Conservation (phyloP, 2,113 vertebrate genomes). For the Hymenochirus boettgeri region DNA sequence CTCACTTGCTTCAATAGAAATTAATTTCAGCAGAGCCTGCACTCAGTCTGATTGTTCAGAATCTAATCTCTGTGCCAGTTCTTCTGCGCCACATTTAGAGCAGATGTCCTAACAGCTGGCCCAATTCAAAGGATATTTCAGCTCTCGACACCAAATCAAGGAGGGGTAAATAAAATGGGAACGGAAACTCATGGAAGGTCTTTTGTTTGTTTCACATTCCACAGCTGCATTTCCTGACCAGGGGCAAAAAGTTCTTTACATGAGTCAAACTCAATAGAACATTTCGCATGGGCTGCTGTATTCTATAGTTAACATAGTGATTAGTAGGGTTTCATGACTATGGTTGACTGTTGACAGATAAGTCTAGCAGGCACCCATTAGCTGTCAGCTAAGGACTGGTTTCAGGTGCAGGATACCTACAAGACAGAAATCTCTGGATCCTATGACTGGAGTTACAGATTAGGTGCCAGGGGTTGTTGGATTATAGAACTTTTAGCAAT, state of each 20-base stretch:
- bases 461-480: too few relatives aligned
- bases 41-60: conserved; percentile 26
- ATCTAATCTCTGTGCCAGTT: conserved; percentile 30
- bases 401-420: too few relatives aligned
- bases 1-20: conserved; percentile 5
- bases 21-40: conserved; percentile 18
- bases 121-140: conserved; percentile 28
- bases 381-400: too few relatives aligned
- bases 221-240: conserved; percentile 20
- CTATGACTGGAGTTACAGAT: too few relatives aligned
- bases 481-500: too few relatives aligned
- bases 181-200: conserved; percentile 5
- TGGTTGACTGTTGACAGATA: too few relatives aligned
- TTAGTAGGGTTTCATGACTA: too few relatives aligned
- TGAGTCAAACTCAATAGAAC: conserved; percentile 9
- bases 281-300: not conserved
- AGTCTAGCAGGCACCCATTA: too few relatives aligned
- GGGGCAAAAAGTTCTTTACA: conserved; percentile 28
- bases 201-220: conserved; percentile 31
- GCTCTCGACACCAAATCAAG: conserved; percentile 10
- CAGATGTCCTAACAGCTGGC: conserved; percentile 37
- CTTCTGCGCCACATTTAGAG: conserved; percentile 26
- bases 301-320: too few relatives aligned
- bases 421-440: too few relatives aligned
- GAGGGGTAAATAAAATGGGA: conserved; percentile 2